Evolutionary conservation across 2,888 invertebrate species (phyloP), one percentile per base, ranked within the genome.

Genomic region (Calephelis perditalis): DNA sequence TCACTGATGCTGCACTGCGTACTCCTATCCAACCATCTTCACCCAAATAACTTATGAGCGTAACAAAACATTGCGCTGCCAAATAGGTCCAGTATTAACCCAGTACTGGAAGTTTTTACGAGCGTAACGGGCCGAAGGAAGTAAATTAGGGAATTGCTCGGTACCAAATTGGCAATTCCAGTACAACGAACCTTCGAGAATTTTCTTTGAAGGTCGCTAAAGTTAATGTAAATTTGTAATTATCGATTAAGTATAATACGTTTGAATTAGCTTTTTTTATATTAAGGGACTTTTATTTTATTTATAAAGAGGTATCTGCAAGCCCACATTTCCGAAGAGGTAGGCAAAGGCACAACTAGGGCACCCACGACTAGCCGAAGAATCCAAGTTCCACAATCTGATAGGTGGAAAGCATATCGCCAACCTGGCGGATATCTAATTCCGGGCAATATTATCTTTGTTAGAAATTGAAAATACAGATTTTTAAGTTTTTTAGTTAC

Each of bases 1-100:
- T 77, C 79, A 73, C 63, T 64, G 76, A 71, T 82, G 81, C 78
- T 88, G 88, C 89, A 89, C 77, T 89, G 87, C 86, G 87, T 81
- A 79, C 76, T 67, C 75, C 78, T 80, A 83, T 81, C 78, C 80
- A 74, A 71, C 72, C 73, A 78, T 80, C 78, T 74, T 79, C 73
- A 74, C 75, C 73, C 70, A 78, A 76, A 84, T 82, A 79, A 82
- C 78, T 81, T 80, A 83, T 75, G 75, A 77, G 72, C 66, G 71
- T 75, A 72, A 75, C 74, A 74, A 80, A 78, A 79, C 77, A 79
- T 74, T 71, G 74, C 75, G 72, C 66, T 81, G 81, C 82, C 82
- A 83, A 85, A 79, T 82, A 84, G 80, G 81, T 81, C 79, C 61
- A 61, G 49, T 66, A 63, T 64, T 67, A 65, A 62, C 62, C 60